Conservation (phyloP, 2,888 invertebrate genomes). For the Lamellibrachia satsuma region DNA sequence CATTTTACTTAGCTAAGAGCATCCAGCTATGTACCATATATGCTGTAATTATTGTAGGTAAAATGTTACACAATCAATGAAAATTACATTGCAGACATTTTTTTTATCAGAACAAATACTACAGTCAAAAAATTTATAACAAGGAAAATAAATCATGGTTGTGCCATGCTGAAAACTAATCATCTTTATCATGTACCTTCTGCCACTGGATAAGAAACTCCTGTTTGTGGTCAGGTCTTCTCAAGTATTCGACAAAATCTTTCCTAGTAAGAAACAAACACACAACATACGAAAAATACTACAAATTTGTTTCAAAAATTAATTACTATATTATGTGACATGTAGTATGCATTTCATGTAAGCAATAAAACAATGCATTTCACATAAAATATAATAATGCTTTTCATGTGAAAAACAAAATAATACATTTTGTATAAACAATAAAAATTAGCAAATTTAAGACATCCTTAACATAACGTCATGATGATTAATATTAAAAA, state of each 20-base stretch:
- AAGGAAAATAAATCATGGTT: neutral
- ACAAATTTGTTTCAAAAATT: neutral
- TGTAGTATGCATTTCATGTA: neutral
- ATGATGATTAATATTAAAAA: conserved; percentile 13
- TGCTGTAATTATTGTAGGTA: no score
- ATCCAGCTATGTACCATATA: no score
- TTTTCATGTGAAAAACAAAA: no score
- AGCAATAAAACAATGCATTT: neutral
- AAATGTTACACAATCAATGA: neutral
- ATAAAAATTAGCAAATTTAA: no score
- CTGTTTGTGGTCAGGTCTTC: conserved; percentile 64
- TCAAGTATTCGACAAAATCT: conserved; percentile 58
- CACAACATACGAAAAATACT: neutral
- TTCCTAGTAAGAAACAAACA: conserved; percentile 47
- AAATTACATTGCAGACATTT: no score
- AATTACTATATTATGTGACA: neutral
- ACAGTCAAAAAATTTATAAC: neutral
- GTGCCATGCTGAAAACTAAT: neutral
- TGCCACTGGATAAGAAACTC: conserved; percentile 64
- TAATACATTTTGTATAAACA: no score
- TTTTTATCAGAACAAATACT: no score
- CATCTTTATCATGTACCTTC: conserved; percentile 49
- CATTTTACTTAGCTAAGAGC: no score
- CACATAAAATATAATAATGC: no score
- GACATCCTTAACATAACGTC: neutral